Evolutionary conservation across 2,888 invertebrate species (phyloP), one percentile per base, ranked within the genome.

Genomic region (Daptonema setosum): DNA sequence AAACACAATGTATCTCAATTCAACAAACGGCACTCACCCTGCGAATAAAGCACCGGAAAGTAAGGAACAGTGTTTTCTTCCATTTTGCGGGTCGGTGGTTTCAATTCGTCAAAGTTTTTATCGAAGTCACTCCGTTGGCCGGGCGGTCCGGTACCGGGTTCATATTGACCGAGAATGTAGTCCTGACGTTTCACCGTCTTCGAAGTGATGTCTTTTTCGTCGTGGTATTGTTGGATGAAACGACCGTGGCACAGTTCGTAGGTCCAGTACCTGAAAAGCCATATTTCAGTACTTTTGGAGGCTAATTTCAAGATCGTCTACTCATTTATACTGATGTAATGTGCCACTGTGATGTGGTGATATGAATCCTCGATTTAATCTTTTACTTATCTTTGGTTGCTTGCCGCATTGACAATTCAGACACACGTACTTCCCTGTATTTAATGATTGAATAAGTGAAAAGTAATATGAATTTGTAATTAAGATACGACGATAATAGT

Each of bases 231-330:
- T 28, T 86, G 78, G 2, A 95, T 80, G 70, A 83, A 83, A 63
- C 80, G 78, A 0, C 91, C 91, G 72, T 93, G 93, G 66, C 93
- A 93, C 30, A 93, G 79, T 73, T 93, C 90, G 71, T 93, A 93
- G 0, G 87, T 87, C 93, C 93, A 93, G 68, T 88, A 93, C 52
- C 22, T 22, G 26, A 20, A 17, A 52, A 26, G 26, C 5, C 24
- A 25, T 20, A 17, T 41, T 41, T 41, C 20, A 14, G 20, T 41
- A 41, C 11, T 14, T 41, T 41, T 41, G 11, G 20, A 41, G 20
- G 20, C 11, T 14, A 41, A 41, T 14, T 14, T 41, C 41, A 20
- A 14, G 20, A 14, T 41, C 20, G 41, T 41, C 20, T 41, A 41
- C 11, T 14, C 11, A 41, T 20, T 41, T 11, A 41, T 41, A n/a